Evolutionary conservation across 2,113 vertebrate genomes (phyloP).

Genomic region (Petaurus breviceps): DNA sequence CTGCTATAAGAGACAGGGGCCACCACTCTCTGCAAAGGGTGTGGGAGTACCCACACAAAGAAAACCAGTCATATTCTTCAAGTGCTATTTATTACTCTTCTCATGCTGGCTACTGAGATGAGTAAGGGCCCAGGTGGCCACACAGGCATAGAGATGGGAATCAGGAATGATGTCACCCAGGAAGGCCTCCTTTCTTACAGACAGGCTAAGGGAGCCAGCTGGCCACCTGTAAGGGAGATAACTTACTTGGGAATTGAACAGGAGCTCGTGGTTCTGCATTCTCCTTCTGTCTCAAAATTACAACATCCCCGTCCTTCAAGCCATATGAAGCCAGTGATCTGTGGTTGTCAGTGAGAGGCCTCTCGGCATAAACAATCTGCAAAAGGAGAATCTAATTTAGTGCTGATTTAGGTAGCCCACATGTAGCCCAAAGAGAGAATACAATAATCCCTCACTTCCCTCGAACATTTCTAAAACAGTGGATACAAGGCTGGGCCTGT

Average conservation of each 20-base stretch:
- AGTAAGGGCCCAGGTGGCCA: too few relatives aligned
- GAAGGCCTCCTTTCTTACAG: not conserved
- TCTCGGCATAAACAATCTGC: slow-evolving; percentile 94
- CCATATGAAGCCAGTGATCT: slow-evolving; percentile 95
- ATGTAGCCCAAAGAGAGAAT: not conserved
- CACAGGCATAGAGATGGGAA: not conserved
- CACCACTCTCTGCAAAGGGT: not conserved
- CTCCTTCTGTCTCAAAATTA: slow-evolving; percentile 92
- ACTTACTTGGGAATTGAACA: slow-evolving; percentile 87
- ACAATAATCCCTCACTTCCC: not conserved
- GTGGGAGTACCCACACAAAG: not conserved
- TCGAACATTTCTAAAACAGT: slow-evolving; percentile 15
- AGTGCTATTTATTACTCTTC: not conserved
- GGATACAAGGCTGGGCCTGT: slow-evolving; percentile 12
- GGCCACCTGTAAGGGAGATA: slow-evolving; percentile 43
- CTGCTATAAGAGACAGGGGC: too few relatives aligned
- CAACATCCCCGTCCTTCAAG: slow-evolving; percentile 96
- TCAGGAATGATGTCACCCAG: not conserved
- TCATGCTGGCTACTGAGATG: not conserved
- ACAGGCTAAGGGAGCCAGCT: not conserved
- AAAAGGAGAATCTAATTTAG: not conserved
- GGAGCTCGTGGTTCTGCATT: slow-evolving; percentile 86
- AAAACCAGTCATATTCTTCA: not conserved
- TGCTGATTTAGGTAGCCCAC: not conserved
- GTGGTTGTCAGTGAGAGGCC: slow-evolving; percentile 92